Evolutionary conservation across 2,797 vertebrate genomes (phyloP).

Genomic region (Gambusia yucatana): DNA sequence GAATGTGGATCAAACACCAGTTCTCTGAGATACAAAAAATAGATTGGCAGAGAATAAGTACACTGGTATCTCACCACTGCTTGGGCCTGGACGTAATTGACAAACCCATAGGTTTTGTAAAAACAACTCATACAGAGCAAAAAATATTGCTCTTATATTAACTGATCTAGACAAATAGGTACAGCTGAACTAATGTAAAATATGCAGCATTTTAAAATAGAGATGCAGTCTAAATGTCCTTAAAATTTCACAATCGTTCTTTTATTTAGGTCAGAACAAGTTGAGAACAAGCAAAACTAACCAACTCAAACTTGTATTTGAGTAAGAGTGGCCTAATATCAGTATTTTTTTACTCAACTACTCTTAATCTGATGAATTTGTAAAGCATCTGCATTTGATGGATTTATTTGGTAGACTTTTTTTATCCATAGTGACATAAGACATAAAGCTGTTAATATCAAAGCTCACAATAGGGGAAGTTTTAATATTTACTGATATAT

Average conservation of each 20-base stretch:
- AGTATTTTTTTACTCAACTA: neutral
- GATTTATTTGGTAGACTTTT: neutral
- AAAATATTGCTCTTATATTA: neutral
- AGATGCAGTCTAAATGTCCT: neutral
- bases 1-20: constrained; percentile 44
- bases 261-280: neutral
- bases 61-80: neutral
- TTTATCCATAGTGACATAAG: neutral
- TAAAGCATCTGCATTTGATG: too few relatives aligned
- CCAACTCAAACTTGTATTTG: neutral
- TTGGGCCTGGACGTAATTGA: neutral
- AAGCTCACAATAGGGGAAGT: neutral
- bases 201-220: neutral
- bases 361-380: too few relatives aligned
- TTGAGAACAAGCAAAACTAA: neutral
- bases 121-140: neutral
- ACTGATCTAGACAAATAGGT: neutral
- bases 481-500: too few relatives aligned
- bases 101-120: neutral
- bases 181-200: neutral
- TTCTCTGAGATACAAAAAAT: constrained; percentile 6
- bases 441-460: neutral
- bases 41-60: constrained; percentile 7
- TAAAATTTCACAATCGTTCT: neutral
- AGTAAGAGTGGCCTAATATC: neutral